Conservation (phyloP, 2,113 vertebrate genomes). For the Pungitius pungitius region DNA sequence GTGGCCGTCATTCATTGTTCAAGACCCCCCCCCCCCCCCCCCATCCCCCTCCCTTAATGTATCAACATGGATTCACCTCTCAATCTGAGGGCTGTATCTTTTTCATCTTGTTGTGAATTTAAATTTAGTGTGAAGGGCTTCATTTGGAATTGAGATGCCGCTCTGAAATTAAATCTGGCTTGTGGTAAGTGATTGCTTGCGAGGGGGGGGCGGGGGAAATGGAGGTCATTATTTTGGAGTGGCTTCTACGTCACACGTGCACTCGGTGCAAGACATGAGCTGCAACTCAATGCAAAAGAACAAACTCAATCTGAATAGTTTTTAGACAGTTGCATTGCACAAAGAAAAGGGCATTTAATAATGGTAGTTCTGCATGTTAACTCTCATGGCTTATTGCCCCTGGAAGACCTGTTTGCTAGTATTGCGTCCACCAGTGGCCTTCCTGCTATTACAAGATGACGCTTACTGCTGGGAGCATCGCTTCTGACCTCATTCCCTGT, state of each 20-base stretch:
- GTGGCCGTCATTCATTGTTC: slow-evolving; percentile 42
- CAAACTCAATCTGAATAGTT: neutral
- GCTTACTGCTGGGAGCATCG: neutral
- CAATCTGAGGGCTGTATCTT: neutral
- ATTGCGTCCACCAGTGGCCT: slow-evolving; percentile 6
- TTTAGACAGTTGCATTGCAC: too few relatives aligned
- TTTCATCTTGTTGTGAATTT: neutral
- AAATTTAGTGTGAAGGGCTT: neutral
- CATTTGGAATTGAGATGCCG: neutral
- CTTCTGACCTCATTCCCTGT: neutral
- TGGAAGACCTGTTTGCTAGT: neutral
- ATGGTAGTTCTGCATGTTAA: neutral
- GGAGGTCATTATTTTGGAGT: slow-evolving; percentile 3
- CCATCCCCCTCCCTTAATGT: too few relatives aligned
- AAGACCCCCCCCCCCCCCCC: too few relatives aligned
- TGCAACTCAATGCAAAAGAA: neutral
- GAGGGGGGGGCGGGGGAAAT: slow-evolving; percentile 6
- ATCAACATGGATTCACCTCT: neutral
- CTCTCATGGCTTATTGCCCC: neutral
- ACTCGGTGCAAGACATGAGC: neutral
- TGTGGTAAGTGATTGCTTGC: slow-evolving; percentile 7
- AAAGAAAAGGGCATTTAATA: slow-evolving; percentile 18
- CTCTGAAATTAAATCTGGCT: slow-evolving; percentile 9
- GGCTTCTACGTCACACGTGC: slow-evolving; percentile 16
- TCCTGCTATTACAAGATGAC: neutral